Percentiles rank a stretch among this genome's conserved stretches.
These are phyloP conservation scores for Xenopus petersii DNA, from an alignment of 2,797 vertebrate genomes.

Conservation along the genomic window DNA sequence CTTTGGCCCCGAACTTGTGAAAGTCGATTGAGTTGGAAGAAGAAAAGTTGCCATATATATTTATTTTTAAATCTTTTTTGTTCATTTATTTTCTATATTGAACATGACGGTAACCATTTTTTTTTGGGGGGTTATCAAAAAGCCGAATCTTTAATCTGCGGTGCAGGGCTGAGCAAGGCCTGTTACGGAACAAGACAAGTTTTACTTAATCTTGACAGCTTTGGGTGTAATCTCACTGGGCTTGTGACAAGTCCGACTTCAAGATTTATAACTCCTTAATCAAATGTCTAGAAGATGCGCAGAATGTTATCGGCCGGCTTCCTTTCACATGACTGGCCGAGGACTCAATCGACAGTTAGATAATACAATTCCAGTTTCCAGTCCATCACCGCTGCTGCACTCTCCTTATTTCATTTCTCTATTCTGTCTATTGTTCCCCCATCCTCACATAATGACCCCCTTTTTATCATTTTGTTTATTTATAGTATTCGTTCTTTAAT, in stretches of 20 bases:
- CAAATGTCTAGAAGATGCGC: conserved; percentile 80
- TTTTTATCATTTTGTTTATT: too few relatives aligned
- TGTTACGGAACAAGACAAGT: conserved; percentile 79
- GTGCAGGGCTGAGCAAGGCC: conserved; percentile 75
- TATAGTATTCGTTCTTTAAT: too few relatives aligned
- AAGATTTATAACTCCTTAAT: conserved; percentile 86
- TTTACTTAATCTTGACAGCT: conserved; percentile 83
- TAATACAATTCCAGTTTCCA: conserved; percentile 59
- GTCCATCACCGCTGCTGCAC: conserved; percentile 41
- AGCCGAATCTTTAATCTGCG: conserved; percentile 76
- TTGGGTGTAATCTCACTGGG: conserved; percentile 78
- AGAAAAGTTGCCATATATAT: background rate
- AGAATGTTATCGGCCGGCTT: conserved; percentile 77
- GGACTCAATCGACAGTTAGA: conserved; percentile 77
- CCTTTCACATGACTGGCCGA: conserved; percentile 79
- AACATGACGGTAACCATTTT: conserved; percentile 69
- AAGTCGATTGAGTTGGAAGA: too few relatives aligned
- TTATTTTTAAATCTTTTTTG: background rate
- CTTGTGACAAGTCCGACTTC: conserved; percentile 79
- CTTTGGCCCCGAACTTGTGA: too few relatives aligned
- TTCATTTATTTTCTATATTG: conserved; percentile 56
- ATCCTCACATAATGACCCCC: too few relatives aligned
- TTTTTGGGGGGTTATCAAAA: conserved; percentile 51
- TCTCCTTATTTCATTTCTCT: too few relatives aligned
- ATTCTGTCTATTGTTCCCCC: too few relatives aligned